Evolutionary conservation across 2,113 vertebrate species (phyloP), one percentile per base, ranked within the genome.

Genomic region (Anhinga anhinga): DNA sequence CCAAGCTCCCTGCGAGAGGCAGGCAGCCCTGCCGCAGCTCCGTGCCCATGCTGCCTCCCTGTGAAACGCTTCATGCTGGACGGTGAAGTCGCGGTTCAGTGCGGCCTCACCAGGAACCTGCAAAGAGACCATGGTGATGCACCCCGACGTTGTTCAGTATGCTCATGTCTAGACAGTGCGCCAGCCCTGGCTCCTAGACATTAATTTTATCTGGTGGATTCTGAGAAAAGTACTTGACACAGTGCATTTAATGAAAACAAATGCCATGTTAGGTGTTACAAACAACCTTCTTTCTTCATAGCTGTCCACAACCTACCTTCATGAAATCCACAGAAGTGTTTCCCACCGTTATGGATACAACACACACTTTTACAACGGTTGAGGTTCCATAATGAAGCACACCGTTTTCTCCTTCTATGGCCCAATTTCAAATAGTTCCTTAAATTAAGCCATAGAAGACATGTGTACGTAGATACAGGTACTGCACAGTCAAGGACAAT

Each of bases 61-160:
- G 10, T 2, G 3, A 52, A 27, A 19, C 3, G 5, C 55, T 22
- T 10, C 6, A 0, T 0, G 0, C 44, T 7, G 29, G 18, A 1
- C 3, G 7, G 14, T 29, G 25, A 38, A 61, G 53, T 5, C 36
- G 1, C 0, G 0, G 42, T 15, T 80, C 62, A 25, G 5, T 0
- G 2, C 0, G 0, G 53, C 40, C 50, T 42, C 5, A 4, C 21
- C 9, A 2, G 2, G 53, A 78, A 36, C 45, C 9, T 47, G 53
- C 49, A 38, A 10, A 53, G 55, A 86, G 53, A 47, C 30, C 49
- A 38, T 1, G 2, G 32, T 0, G 6, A 59, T 11, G 40, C 7
- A 26, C 38, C 25, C 49, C 2, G 1, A 12, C 1, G 1, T 1
- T 8, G 44, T 4, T 20, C 3, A 4, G 29, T 8, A 69, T 2